Base-by-base conservation (phyloP, 1,140 invertebrate species). In the Scaptomyza montana region DNA sequence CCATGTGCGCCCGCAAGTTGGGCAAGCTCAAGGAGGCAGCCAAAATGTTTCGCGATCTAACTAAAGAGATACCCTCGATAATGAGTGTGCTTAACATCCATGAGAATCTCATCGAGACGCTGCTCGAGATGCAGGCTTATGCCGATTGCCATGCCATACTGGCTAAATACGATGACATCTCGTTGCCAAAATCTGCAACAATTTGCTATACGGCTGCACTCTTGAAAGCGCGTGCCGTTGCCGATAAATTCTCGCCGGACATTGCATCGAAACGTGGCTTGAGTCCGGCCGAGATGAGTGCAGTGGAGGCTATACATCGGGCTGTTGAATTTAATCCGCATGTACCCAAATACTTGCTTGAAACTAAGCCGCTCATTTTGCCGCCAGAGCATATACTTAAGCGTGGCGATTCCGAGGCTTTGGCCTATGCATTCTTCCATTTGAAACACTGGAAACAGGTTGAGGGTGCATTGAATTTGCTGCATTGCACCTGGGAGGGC, bases 271-370 rank as follows among this genome's bases (percentile, higher is more conserved):
- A 97, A 92, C 93, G 97, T 82, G 97, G 97, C 1, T 93, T 98
- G 45, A 98, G 95, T 50, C 95, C 96, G 30, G 96, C 97, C 19
- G 98, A 99, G 93, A 96, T 98, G 95, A 96, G 95, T 74, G 98
- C 98, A 3, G 97, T 99, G 4, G 98, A 99, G 93, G 98, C 98
- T 5, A 98, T 99, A 86, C 98, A 99, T 92, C 93, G 98, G 92
- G 98, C 98, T 1, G 98, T 99, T 6, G 98, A 99, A 92, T 99
- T 99, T 92, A 99, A 99, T 94, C 98, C 98, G 56, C 98, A 99
- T 93, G 98, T 99, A 84, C 98, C 98, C 39, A 98, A 98, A 93
- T 99, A 99, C 94, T 94, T 99, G 74, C 93, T 99, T 84, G 98
- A 99, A 94, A 98, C 98, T 95, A 99, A 99, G 87, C 96, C 97